Evolutionary conservation across 2,113 vertebrate species (phyloP).

Genomic region (Merops nubicus): DNA sequence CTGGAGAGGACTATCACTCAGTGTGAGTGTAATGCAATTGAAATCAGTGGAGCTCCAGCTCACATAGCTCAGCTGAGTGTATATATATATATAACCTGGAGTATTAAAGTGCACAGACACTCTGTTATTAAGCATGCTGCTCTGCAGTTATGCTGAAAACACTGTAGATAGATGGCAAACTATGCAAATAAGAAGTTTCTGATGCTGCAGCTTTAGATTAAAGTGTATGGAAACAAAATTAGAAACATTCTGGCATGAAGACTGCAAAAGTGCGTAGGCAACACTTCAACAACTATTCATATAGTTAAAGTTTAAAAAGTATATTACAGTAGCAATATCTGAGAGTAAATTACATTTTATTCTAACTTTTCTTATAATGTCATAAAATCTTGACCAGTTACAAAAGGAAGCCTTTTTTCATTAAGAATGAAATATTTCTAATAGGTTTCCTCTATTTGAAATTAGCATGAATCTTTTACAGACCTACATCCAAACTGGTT

Average conservation of each 20-base stretch:
- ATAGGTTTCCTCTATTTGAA: background rate
- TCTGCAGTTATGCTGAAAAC: background rate
- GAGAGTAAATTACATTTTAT: background rate
- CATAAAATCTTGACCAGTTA: background rate
- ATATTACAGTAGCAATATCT: background rate
- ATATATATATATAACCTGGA: background rate
- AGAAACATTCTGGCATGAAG: background rate
- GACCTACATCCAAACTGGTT: background rate
- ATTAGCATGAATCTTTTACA: background rate
- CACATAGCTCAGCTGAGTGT: background rate
- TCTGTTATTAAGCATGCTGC: background rate
- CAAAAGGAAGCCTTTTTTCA: background rate
- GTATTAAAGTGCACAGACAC: background rate
- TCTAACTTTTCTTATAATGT: background rate
- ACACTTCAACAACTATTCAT: background rate
- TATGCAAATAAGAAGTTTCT: background rate
- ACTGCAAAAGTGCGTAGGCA: background rate
- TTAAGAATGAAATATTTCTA: background rate
- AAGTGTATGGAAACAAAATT: background rate
- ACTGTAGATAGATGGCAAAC: background rate
- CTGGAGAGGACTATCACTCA: background rate
- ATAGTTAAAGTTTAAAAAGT: background rate
- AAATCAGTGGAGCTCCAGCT: background rate
- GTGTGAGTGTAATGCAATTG: background rate
- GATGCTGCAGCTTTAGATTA: background rate